phyloP scores from a whole-genome alignment of 2,888 invertebrate species.

The Drosophila monieri region DNA sequence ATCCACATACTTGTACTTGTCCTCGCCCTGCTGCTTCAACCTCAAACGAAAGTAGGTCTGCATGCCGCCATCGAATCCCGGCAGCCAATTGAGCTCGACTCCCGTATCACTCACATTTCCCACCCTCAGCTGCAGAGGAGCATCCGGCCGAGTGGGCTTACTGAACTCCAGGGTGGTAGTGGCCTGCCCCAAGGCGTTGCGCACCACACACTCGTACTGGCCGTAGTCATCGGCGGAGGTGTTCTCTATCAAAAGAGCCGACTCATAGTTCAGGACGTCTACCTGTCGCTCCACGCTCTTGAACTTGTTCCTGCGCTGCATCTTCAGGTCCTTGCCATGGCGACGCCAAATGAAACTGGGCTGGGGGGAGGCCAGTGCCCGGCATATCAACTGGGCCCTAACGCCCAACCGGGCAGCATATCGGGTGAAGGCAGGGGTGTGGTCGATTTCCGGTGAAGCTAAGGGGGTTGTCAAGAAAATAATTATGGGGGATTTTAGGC shows the following conservation, averaged over 20 bases:
- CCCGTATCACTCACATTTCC: conserved; percentile 80
- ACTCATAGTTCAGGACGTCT: conserved; percentile 77
- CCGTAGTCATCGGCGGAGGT: conserved; percentile 81
- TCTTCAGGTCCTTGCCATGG: conserved; percentile 81
- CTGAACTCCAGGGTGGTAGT: conserved; percentile 78
- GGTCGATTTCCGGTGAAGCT: conserved; percentile 82
- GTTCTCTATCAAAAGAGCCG: conserved; percentile 77
- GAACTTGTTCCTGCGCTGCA: conserved; percentile 81
- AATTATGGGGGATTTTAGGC: neutral
- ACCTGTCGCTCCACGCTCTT: conserved; percentile 74
- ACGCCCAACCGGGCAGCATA: conserved; percentile 80
- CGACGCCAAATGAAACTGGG: conserved; percentile 82
- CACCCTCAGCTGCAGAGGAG: conserved; percentile 72
- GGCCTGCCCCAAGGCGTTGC: conserved; percentile 80
- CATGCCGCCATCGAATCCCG: conserved; percentile 81
- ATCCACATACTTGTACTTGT: conserved; percentile 81
- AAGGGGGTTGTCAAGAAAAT: neutral
- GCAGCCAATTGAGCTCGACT: conserved; percentile 73
- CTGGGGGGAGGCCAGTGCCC: conserved; percentile 77
- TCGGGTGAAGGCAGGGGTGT: conserved; percentile 74
- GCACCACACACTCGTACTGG: conserved; percentile 80
- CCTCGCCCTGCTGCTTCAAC: conserved; percentile 76
- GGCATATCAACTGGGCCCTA: conserved; percentile 77
- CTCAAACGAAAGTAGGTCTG: conserved; percentile 81
- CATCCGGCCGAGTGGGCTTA: conserved; percentile 80